These are phyloP conservation scores for Elephantulus edwardii DNA, from an alignment of 2,113 vertebrate genomes.

Conservation along the genomic window DNA sequence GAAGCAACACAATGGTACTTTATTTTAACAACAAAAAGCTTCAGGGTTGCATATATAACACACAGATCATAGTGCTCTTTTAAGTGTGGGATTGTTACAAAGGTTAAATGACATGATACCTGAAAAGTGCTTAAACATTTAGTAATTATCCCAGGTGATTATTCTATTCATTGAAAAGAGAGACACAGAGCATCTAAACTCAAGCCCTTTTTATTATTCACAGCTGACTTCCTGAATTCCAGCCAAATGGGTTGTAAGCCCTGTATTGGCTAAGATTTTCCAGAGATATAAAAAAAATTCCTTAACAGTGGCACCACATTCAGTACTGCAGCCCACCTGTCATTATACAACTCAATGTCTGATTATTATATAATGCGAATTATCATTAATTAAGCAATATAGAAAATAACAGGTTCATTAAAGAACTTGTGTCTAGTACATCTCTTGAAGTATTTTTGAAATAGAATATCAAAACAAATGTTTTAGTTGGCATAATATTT, in stretches of 20 bases:
- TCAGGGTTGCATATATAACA: neutral
- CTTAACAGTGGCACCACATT: neutral
- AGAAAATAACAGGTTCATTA: constrained; percentile 3
- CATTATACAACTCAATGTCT: neutral
- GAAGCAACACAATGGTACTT: too few species aligned
- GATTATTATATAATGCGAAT: neutral
- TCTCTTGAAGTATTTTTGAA: neutral
- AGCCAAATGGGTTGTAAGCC: neutral
- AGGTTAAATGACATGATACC: neutral
- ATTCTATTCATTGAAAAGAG: neutral
- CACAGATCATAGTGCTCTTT: neutral
- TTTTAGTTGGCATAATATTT: constrained; percentile 21
- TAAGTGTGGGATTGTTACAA: neutral
- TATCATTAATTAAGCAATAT: neutral
- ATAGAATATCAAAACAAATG: constrained; percentile 38
- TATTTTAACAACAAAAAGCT: too few species aligned
- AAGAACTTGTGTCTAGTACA: neutral
- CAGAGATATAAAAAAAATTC: neutral
- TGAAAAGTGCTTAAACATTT: neutral
- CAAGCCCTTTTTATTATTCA: neutral
- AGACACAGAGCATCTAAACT: neutral
- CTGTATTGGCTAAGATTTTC: neutral
- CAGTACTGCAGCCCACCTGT: neutral
- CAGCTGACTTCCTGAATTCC: neutral
- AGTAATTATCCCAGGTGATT: neutral